These are phyloP conservation scores for Diarsia brunnea DNA, from an alignment of 2,888 invertebrate genomes.

Conservation along the genomic window DNA sequence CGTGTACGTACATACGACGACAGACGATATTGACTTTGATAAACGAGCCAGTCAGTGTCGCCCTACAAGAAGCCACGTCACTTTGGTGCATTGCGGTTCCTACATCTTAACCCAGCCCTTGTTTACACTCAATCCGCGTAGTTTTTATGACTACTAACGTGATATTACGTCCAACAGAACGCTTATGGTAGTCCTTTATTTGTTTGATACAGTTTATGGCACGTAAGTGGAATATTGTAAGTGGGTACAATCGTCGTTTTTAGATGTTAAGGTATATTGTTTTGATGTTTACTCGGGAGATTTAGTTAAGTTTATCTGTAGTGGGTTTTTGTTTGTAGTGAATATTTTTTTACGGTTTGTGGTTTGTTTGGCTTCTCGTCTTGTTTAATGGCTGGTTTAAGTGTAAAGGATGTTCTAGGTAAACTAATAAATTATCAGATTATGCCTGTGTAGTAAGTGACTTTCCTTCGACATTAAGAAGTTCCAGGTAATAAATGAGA, in stretches of 20 bases:
- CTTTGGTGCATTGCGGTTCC: conserved; percentile 89
- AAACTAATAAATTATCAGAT: background rate
- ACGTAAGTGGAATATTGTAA: conserved; percentile 80
- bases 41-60: conserved; percentile 88
- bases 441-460: too few species aligned
- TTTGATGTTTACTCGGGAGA: conserved; percentile 63
- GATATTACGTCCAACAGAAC: conserved; percentile 82
- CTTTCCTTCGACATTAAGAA: too few species aligned
- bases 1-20: conserved; percentile 80
- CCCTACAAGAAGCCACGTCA: conserved; percentile 88
- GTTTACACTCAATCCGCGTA: conserved; percentile 86
- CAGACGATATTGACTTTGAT: conserved; percentile 90
- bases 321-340: conserved; percentile 39
- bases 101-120: conserved; percentile 84
- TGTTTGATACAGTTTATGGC: conserved; percentile 84
- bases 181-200: conserved; percentile 84
- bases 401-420: background rate
- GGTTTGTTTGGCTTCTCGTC: background rate
- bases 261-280: conserved; percentile 65
- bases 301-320: conserved; percentile 61
- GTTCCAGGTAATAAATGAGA: background rate
- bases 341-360: conserved; percentile 9
- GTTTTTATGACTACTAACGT: conserved; percentile 87
- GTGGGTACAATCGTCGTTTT: conserved; percentile 72
- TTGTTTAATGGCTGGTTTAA: background rate